Base-by-base conservation (phyloP, 2,888 invertebrate genomes). In the Gryllus longicercus region DNA sequence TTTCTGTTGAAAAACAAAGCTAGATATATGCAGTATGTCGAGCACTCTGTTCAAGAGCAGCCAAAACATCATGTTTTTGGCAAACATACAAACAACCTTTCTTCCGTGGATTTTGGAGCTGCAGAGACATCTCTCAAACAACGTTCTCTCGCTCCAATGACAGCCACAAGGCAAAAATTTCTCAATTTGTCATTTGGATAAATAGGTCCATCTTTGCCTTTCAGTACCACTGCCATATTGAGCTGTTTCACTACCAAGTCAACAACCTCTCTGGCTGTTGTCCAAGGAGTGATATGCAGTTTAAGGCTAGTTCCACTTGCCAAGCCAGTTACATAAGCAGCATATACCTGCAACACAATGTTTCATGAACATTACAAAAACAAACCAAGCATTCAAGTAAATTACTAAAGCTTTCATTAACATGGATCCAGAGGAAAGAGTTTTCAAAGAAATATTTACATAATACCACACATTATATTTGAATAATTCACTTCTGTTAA, bases 291-390 rank as follows among this genome's bases (percentile, higher is more conserved):
- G n/a, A n/a, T n/a, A n/a, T n/a, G n/a, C n/a, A n/a, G n/a, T n/a
- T n/a, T n/a, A n/a, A n/a, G n/a, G n/a, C n/a, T n/a, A n/a, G n/a
- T n/a, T n/a, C n/a, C n/a, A n/a, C n/a, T n/a, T n/a, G n/a, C n/a
- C n/a, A n/a, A n/a, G n/a, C n/a, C n/a, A n/a, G n/a, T n/a, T 93
- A 96, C 96, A 87, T 98, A 99, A 0, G 98, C 98, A 11, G 98
- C 97, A 86, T 94, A 98, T 11, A 99, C 97, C 90, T 98, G 92
- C 51, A 92, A 75, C 38, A 11, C 14, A 38, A 38, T 38, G 8
- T 38, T 38, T 38, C 8, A 8, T 38, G 38, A n/a, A 38, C 8
- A 38, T 38, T 38, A 38, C 25, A 38, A 38, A 38, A 38, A 38
- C 38, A 38, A 38, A 38, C 2, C 38, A 38, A 38, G 8, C 5